These are phyloP conservation scores for Prenolepis imparis DNA, from an alignment of 2,888 invertebrate species.

Conservation along the genomic window DNA sequence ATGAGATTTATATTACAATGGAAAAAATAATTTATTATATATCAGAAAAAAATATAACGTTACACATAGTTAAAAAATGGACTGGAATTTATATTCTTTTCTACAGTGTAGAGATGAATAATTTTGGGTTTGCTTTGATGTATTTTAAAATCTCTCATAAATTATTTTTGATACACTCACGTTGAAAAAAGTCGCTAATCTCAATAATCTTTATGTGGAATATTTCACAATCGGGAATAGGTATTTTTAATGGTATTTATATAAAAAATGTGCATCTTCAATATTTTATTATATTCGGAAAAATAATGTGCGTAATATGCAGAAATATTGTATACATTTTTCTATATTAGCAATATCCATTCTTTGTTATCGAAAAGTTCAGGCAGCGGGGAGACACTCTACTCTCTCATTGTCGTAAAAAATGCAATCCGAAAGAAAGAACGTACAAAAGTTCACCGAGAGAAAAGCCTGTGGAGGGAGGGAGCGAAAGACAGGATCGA, in stretches of 20 bases:
- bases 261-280: background rate
- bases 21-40: conserved; percentile 4
- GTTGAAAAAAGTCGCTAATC: conserved; percentile 14
- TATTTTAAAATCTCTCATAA: conserved; percentile 37
- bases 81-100: conserved; percentile 27
- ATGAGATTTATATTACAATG: conserved; percentile 17
- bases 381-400: background rate
- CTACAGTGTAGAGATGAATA: conserved; percentile 8
- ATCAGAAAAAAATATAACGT: conserved; percentile 16
- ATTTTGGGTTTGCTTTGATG: background rate
- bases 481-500: conserved; percentile 6
- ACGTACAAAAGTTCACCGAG: conserved; percentile 1
- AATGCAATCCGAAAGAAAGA: conserved; percentile 41
- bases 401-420: conserved; percentile 7
- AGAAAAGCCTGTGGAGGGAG: background rate
- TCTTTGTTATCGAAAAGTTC: background rate
- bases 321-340: background rate
- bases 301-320: background rate
- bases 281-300: background rate
- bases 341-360: background rate
- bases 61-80: background rate
- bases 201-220: conserved; percentile 14
- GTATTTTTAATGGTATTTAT: background rate
- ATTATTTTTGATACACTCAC: background rate
- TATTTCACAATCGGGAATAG: conserved; percentile 17